A percentile compares a stretch with the other conserved stretches of the same genome.
Evolutionary conservation across 2,113 vertebrate genomes (phyloP).

Genomic region (Nyctereutes procyonoides): DNA sequence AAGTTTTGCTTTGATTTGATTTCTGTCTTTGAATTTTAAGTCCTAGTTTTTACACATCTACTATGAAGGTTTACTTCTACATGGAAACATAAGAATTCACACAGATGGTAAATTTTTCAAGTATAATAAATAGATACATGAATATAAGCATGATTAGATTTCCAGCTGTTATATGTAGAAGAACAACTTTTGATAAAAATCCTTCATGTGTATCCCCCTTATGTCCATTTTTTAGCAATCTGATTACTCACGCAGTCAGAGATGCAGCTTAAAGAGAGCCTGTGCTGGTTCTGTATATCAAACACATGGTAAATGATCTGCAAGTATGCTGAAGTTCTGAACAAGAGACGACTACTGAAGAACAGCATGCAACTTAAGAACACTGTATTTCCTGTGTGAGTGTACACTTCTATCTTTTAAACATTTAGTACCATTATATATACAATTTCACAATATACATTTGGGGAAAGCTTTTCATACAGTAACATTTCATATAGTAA

Average conservation of each 20-base stretch:
- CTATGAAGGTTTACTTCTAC: background rate
- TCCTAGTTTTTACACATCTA: background rate
- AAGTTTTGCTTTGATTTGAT: background rate
- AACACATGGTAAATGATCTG: background rate
- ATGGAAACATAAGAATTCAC: conserved; percentile 9
- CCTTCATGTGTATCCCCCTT: conserved; percentile 59
- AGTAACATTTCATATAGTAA: background rate
- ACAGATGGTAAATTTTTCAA: conserved; percentile 73
- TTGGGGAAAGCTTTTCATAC: background rate
- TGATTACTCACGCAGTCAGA: background rate
- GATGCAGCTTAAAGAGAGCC: background rate
- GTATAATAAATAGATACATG: conserved; percentile 32
- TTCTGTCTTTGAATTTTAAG: background rate
- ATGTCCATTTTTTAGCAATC: background rate
- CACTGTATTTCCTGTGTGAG: background rate
- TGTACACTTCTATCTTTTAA: background rate
- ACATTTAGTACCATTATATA: background rate
- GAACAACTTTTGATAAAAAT: conserved; percentile 26
- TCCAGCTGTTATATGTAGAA: conserved; percentile 71
- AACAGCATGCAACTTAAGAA: background rate
- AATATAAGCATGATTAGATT: conserved; percentile 59
- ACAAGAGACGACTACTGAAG: background rate
- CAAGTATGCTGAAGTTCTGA: background rate
- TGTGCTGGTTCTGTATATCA: background rate
- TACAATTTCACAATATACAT: background rate